Base-by-base conservation (phyloP, 2,888 invertebrate genomes). In the Chrysolina oricalcia region DNA sequence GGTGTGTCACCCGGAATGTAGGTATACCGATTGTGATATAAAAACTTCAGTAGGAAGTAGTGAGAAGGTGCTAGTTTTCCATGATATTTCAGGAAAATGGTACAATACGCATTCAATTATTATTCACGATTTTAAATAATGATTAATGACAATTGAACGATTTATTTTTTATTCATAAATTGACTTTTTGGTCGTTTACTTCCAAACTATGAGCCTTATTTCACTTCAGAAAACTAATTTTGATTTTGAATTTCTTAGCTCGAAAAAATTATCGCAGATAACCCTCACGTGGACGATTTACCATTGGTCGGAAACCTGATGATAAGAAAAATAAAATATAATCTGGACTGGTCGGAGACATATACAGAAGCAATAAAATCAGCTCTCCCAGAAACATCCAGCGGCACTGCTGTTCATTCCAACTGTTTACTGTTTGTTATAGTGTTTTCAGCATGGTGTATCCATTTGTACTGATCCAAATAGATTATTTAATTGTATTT, bases 341-440 rank as follows among this genome's bases (percentile, higher is more conserved):
- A 67, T 17, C n/a, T 67, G 67, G 13, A 67, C n/a, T 67, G 67
- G 67, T 23, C 67, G n/a, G 67, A 48, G 23, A 19, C n/a, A 1
- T 50, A 67, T 21, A 48, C 40, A 9, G 50, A 53, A 50, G 40
- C 27, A 9, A 67, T 67, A 11, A 67, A 67, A 50, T 15, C 50
- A 67, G 48, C 35, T 67, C 13, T 67, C n/a, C 59, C 35, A 59
- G 35, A 23, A 35, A 35, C 35, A 59, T 19, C 59, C 13, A 35
- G 8, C 8, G 59, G 9, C 8, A n/a, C 10, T 35, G 59, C 15
- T 15, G 15, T n/a, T 23, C 23, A 59, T 9, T 35, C 35, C 23
- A 59, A 59, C 1, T n/a, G 0, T 59, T 9, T n/a, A 8, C n/a
- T 27, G 6, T 59, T 59, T n/a, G 15, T 27, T 59, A 15, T 17